Percentiles rank a stretch among this genome's conserved stretches.
phyloP scores from a whole-genome alignment of 2,888 invertebrate genomes.

The Andricus quercusramuli region DNA sequence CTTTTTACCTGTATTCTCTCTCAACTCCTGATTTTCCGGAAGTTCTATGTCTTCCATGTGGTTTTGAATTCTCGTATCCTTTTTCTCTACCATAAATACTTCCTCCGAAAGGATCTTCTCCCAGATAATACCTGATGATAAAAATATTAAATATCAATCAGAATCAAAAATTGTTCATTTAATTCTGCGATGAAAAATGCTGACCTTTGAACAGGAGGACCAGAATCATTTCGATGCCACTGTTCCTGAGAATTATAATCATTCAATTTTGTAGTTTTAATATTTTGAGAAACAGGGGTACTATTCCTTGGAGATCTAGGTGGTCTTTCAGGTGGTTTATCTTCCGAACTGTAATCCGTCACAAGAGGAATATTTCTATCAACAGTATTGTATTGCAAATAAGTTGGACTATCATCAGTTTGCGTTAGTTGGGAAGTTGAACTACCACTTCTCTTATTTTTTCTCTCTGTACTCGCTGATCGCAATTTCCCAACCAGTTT shows the following conservation, averaged over 20 bases:
- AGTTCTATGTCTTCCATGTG: conserved; percentile 52
- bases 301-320: conserved; percentile 63
- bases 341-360: conserved; percentile 69
- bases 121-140: conserved; percentile 86
- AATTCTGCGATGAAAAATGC: background rate
- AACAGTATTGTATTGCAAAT: conserved; percentile 81
- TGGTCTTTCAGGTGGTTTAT: conserved; percentile 70
- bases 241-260: conserved; percentile 57
- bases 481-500: conserved; percentile 91
- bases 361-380: conserved; percentile 79
- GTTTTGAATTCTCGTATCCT: conserved; percentile 83
- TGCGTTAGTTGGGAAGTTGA: conserved; percentile 73
- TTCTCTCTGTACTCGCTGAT: conserved; percentile 86
- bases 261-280: conserved; percentile 61
- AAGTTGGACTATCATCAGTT: conserved; percentile 78
- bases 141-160: background rate
- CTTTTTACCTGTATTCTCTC: conserved; percentile 64
- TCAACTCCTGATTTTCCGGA: conserved; percentile 52
- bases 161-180: background rate
- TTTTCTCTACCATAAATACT: conserved; percentile 92
- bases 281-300: conserved; percentile 32
- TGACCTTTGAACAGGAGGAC: conserved; percentile 82
- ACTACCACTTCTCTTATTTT: conserved; percentile 80
- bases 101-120: conserved; percentile 91
- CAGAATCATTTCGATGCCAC: conserved; percentile 67